Percentiles rank a stretch among this genome's conserved stretches.
phyloP scores from a whole-genome alignment of 2,113 vertebrate genomes.

The Ranitomeya imitator region DNA sequence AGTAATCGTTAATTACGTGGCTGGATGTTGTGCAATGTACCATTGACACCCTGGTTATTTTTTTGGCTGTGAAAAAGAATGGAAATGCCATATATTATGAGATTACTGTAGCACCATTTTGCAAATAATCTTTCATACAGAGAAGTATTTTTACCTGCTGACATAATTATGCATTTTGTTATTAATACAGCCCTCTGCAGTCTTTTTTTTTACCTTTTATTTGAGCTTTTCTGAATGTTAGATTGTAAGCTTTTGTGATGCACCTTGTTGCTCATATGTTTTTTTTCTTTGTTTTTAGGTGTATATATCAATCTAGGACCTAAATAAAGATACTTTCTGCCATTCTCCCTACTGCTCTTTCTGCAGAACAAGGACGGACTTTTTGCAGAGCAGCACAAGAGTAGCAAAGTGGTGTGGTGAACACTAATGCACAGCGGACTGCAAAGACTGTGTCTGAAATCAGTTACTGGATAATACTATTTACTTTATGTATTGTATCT shows the following conservation, averaged over 20 bases:
- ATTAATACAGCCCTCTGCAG: not conserved
- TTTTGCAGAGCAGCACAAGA: slow-evolving; percentile 60
- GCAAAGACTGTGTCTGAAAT: not conserved
- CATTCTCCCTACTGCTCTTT: slow-evolving; percentile 64
- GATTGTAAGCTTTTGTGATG: not conserved
- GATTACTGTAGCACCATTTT: too few relatives aligned
- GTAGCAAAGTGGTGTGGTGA: slow-evolving; percentile 47
- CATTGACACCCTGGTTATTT: too few relatives aligned
- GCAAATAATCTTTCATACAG: too few relatives aligned
- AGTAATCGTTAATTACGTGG: too few relatives aligned
- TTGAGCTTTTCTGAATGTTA: not conserved
- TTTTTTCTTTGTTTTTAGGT: slow-evolving; percentile 12
- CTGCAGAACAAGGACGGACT: slow-evolving; percentile 53
- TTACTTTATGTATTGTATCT: slow-evolving; percentile 61
- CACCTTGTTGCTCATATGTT: not conserved
- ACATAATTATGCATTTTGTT: too few relatives aligned
- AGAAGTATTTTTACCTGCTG: too few relatives aligned
- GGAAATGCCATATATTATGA: too few relatives aligned
- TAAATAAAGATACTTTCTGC: slow-evolving; percentile 43
- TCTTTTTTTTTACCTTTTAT: not conserved
- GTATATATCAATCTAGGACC: slow-evolving; percentile 2
- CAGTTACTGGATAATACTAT: slow-evolving; percentile 60
- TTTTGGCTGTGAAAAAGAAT: too few relatives aligned
- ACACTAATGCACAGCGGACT: slow-evolving; percentile 52
- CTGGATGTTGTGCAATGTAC: too few relatives aligned